Percentiles rank a stretch among this genome's conserved stretches.
These are phyloP conservation scores for Emydura subglobosa DNA, from an alignment of 2,113 vertebrate species.

Conservation along the genomic window DNA sequence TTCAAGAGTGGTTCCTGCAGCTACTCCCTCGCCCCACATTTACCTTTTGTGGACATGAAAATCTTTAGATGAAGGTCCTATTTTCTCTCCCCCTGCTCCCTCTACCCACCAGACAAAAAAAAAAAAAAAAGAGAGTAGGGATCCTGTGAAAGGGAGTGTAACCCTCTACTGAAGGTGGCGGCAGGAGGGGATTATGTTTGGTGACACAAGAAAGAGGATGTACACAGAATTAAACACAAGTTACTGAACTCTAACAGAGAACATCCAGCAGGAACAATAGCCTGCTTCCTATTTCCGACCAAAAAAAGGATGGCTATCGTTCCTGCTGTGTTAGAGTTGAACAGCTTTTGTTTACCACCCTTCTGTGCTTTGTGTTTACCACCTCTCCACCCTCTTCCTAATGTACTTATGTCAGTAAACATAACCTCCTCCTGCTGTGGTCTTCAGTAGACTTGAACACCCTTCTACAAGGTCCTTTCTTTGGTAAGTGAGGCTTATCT, in stretches of 20 bases:
- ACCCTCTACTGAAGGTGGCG: accelerated
- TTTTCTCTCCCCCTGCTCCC: neutral
- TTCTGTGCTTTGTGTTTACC: neutral
- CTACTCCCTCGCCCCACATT: neutral
- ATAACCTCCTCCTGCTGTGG: conserved; percentile 11
- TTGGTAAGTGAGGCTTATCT: neutral
- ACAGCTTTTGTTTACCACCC: conserved; percentile 10
- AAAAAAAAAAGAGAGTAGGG: neutral
- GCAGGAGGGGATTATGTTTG: neutral
- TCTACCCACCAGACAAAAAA: neutral
- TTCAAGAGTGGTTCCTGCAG: neutral
- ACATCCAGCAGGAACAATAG: conserved; percentile 18
- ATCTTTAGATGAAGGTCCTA: neutral
- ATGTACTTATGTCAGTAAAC: conserved; percentile 48
- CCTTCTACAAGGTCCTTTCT: neutral
- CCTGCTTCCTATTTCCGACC: conserved; percentile 42
- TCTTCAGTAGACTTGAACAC: neutral
- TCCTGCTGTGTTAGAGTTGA: conserved; percentile 34
- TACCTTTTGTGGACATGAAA: neutral
- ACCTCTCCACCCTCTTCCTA: conserved; percentile 23
- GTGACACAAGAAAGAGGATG: conserved; percentile 4
- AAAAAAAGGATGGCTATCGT: neutral
- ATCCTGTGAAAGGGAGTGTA: conserved; percentile 44
- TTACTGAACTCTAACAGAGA: conserved; percentile 30
- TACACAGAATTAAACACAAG: neutral